These are phyloP conservation scores for Drosophila percnosoma DNA, from an alignment of 2,888 invertebrate species.

Conservation along the genomic window DNA sequence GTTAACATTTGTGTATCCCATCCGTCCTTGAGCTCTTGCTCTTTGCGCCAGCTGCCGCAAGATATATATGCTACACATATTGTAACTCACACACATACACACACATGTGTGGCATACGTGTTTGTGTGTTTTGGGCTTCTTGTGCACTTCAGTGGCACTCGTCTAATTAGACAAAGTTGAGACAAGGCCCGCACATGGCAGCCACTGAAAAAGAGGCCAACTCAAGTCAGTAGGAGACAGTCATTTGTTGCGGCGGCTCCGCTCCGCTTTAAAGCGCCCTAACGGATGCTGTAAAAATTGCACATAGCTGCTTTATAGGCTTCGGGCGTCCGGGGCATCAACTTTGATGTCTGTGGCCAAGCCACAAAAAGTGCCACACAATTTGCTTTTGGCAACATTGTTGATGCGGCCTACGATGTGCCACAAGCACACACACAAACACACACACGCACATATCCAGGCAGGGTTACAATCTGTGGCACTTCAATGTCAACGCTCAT, in stretches of 20 bases:
- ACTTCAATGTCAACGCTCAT: constrained; percentile 74
- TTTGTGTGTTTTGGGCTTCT: constrained; percentile 41
- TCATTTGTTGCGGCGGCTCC: constrained; percentile 54
- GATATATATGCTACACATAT: constrained; percentile 24
- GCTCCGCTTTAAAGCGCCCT: constrained; percentile 59
- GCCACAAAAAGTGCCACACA: constrained; percentile 73
- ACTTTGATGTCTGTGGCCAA: constrained; percentile 68
- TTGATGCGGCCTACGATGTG: constrained; percentile 61
- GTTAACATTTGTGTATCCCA: constrained; percentile 54
- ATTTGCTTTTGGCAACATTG: constrained; percentile 77
- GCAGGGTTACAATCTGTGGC: constrained; percentile 40
- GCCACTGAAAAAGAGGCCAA: constrained; percentile 47
- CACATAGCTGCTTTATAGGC: constrained; percentile 14
- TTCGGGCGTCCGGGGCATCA: constrained; percentile 21
- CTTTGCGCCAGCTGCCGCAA: constrained; percentile 38
- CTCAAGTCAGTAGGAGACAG: constrained; percentile 24
- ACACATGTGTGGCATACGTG: constrained; percentile 7
- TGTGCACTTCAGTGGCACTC: constrained; percentile 75
- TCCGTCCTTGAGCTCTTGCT: constrained; percentile 42
- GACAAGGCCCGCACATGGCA: constrained; percentile 45
- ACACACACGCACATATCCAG: constrained; percentile 2
- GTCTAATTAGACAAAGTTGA: constrained; percentile 79
- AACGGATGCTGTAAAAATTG: constrained; percentile 51
- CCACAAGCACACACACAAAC: constrained; percentile 30
- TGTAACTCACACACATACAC: background rate